Base-by-base conservation (phyloP, 2,888 invertebrate genomes). In the Mythimna albipuncta region DNA sequence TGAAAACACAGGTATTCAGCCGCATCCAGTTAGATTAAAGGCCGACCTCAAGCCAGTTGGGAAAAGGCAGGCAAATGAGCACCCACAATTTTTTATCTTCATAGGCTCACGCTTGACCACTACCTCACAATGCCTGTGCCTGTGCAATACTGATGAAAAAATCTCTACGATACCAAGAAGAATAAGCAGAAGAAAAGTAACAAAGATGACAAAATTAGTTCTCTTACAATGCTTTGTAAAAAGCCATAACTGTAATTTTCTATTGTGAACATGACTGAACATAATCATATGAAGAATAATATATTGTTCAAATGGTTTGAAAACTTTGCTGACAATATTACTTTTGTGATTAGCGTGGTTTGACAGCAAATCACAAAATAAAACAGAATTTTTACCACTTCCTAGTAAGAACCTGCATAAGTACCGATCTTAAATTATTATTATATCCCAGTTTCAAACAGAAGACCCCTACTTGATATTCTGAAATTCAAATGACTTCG, bases 401-500 rank as follows among this genome's bases (percentile, higher is more conserved):
- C 38, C n/a, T 57, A 21, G 13, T 63, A 76, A 66, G 69, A 79
- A 70, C 0, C 6, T 59, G 55, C 19, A 9, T 57, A 44, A 26
- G 79, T 83, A 78, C 72, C 67, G 80, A 83, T 77, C 76, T 85
- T 74, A 85, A 88, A 87, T 86, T 87, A 87, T 87, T 78, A 80
- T 84, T 77, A 83, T 84, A 80, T 87, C 81, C 75, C 67, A 79
- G 65, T 81, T 86, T 83, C 80, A 83, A 88, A 89, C 88, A 89
- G 87, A 88, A 87, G 88, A 89, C 84, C 88, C 89, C 88, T 88
- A 91, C 83, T 93, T 93, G 90, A 93, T 93, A 94, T 94, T 95
- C 94, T 91, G 92, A 95, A 94, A 93, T 94, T 94, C 92, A 94
- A 95, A 95, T 95, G 91, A 93, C 92, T 93, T 92, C 85, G 92